Evolutionary conservation across 2,888 invertebrate genomes (phyloP).

Genomic region (Synergus itoensis): DNA sequence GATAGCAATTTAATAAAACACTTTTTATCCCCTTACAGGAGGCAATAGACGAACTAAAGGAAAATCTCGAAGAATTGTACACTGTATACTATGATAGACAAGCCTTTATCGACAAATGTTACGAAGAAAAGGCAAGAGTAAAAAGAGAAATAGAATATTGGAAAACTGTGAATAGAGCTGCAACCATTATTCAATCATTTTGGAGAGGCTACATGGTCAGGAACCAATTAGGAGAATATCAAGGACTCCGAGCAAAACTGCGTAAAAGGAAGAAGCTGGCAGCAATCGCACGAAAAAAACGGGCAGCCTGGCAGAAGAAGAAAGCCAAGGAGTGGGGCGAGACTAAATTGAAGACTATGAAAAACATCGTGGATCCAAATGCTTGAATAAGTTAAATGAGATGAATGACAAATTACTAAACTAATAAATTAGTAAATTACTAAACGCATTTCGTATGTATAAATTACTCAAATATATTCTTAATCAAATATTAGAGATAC

Average conservation of each 20-base stretch:
- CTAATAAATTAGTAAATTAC: constrained; percentile 18
- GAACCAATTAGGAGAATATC: constrained; percentile 63
- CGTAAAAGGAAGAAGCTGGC: constrained; percentile 52
- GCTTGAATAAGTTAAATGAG: background rate
- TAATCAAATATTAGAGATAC: constrained; percentile 74
- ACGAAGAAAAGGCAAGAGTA: constrained; percentile 53
- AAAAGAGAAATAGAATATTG: constrained; percentile 57
- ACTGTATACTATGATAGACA: constrained; percentile 58
- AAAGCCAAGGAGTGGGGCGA: constrained; percentile 42
- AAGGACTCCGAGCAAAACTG: constrained; percentile 54
- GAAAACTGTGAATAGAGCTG: constrained; percentile 59
- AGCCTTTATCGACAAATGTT: constrained; percentile 60
- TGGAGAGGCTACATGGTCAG: constrained; percentile 72
- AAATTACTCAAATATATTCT: constrained; percentile 77
- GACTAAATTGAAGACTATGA: constrained; percentile 38
- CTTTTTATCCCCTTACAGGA: constrained; percentile 53
- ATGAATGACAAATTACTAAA: background rate
- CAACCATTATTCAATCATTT: constrained; percentile 65
- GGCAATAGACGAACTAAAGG: constrained; percentile 61
- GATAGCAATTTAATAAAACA: background rate
- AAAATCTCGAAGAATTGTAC: constrained; percentile 57
- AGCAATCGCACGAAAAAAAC: constrained; percentile 46
- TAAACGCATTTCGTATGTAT: constrained; percentile 60
- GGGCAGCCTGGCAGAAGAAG: constrained; percentile 44
- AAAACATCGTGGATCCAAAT: constrained; percentile 40